phyloP scores from a whole-genome alignment of 2,888 invertebrate genomes.

The Microplitis deprimator region DNA sequence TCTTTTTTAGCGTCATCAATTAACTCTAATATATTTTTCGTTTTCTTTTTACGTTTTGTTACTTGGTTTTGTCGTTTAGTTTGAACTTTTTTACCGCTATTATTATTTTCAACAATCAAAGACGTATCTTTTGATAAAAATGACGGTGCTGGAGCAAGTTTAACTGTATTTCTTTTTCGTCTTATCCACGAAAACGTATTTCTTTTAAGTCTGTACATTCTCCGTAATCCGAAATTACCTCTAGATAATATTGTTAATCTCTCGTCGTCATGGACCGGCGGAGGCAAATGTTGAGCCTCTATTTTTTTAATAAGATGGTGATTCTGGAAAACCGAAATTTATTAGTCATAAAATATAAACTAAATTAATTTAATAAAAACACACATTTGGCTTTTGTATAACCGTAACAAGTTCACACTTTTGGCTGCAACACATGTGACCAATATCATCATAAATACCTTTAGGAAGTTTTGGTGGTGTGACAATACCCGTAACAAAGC shows the following conservation, averaged over 20 bases:
- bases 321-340: conserved; percentile 47
- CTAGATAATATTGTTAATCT: background rate
- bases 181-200: conserved; percentile 15
- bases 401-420: conserved; percentile 53
- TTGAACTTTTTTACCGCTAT: background rate
- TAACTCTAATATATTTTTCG: conserved; percentile 28
- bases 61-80: conserved; percentile 27
- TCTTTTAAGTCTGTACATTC: background rate
- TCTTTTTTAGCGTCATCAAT: conserved; percentile 7
- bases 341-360: background rate
- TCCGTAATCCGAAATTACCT: conserved; percentile 4
- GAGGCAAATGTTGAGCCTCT: conserved; percentile 49
- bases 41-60: background rate
- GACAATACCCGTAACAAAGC: conserved; percentile 44
- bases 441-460: conserved; percentile 50
- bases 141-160: conserved; percentile 45
- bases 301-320: conserved; percentile 44
- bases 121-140: conserved; percentile 39
- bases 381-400: conserved; percentile 46
- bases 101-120: background rate
- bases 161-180: conserved; percentile 41
- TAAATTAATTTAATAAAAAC: conserved; percentile 8
- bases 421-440: conserved; percentile 54
- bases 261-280: conserved; percentile 48
- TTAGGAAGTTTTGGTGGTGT: conserved; percentile 50